These are phyloP conservation scores for Drosophila suzukii DNA, from an alignment of 1,140 invertebrate species.

Conservation along the genomic window DNA sequence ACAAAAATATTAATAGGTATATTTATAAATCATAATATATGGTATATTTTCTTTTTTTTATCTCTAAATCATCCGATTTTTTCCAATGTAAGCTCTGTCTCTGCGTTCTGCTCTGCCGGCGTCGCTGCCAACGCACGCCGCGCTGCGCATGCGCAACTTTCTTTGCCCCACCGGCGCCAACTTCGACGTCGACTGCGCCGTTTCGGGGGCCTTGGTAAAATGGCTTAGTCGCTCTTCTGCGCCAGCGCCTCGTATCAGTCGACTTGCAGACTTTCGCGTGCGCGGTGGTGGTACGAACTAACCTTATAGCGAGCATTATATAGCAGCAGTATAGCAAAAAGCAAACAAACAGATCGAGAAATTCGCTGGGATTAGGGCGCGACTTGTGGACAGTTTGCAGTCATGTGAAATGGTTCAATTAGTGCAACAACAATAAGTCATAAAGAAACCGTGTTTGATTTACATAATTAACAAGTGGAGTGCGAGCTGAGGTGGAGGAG, in stretches of 20 bases:
- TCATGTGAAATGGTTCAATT: conserved; percentile 65
- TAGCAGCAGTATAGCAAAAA: conserved; percentile 15
- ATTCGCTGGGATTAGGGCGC: conserved; percentile 55
- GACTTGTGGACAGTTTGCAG: conserved; percentile 79
- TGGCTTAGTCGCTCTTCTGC: conserved; percentile 51
- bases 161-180: conserved; percentile 36
- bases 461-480: conserved; percentile 71
- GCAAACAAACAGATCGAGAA: conserved; percentile 44
- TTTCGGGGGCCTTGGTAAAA: conserved; percentile 26
- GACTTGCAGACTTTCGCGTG: conserved; percentile 81
- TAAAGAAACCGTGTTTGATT: conserved; percentile 58
- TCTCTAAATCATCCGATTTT: not conserved
- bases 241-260: conserved; percentile 64
- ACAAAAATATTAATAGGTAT: too few relatives aligned
- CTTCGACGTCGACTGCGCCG: conserved; percentile 24
- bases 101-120: conserved; percentile 27
- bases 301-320: not conserved
- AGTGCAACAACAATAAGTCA: conserved; percentile 38
- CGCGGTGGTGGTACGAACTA: conserved; percentile 63
- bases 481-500: conserved; percentile 18
- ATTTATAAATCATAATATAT: too few relatives aligned
- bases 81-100: conserved; percentile 1
- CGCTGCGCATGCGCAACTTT: conserved; percentile 69
- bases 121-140: conserved; percentile 26
- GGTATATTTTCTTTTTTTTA: too few relatives aligned